Base-by-base conservation (phyloP, 2,888 invertebrate genomes). In the Melinopterus prodromus region DNA sequence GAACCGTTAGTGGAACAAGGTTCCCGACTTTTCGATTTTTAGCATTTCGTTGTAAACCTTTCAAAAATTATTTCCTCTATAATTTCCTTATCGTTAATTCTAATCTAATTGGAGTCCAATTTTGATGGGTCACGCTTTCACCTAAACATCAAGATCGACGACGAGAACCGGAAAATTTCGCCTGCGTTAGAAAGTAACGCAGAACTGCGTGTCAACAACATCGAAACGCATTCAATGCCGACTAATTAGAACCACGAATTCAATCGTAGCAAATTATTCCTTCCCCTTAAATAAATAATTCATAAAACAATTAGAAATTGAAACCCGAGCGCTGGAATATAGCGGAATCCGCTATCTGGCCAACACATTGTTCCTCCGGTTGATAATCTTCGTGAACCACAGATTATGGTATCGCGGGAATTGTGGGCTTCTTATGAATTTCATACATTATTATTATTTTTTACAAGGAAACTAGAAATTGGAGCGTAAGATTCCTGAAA, bases 21-120 rank as follows among this genome's bases (percentile, higher is more conserved):
- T 38, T 53, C 53, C 53, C 53, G 53, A 53, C 9, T 53, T 53
- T 53, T 53, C 53, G 53, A 53, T 53, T 53, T 53, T 53, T 1
- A 53, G 53, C 0, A 6, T 53, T 53, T 53, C 5, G 12, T 53
- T 53, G 53, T 53, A 4, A 53, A 53, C 53, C 53, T 53, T 53
- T 53, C 53, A 53, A 53, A 53, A 53, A 53, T 53, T 53, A 53
- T 53, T 53, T 53, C 53, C 53, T 6, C 53, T 53, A 53, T 53
- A 53, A 53, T 53, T 53, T 53, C 53, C 53, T 53, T 53, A 53
- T 53, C 53, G 53, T 53, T 53, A 53, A 53, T 53, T 53, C 53
- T 53, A 26, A 53, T 53, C 53, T 53, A 53, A 53, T 53, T 53
- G 53, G 53, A 53, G 53, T 53, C 53, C 53, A 53, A 53, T 53